Evolutionary conservation across 1,140 invertebrate species (phyloP).

Genomic region (Lepidurus apus): DNA sequence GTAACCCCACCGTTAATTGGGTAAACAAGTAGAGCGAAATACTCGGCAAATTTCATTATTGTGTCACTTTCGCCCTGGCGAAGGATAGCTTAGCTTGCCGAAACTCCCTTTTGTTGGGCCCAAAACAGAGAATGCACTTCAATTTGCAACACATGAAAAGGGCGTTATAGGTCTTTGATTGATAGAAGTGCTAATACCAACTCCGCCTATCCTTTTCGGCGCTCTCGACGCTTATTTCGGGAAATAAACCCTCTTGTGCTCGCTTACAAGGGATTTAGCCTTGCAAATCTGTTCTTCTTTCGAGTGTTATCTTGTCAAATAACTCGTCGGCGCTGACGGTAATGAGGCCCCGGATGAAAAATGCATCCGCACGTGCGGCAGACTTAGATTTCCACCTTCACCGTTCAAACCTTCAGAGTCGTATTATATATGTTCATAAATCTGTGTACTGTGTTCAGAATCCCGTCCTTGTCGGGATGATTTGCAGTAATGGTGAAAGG

Average conservation of each 20-base stretch:
- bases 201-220: background rate
- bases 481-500: slow-evolving; percentile 5
- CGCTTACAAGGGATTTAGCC: background rate
- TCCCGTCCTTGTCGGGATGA: background rate
- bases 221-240: background rate
- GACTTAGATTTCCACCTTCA: background rate
- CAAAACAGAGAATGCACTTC: background rate
- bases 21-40: too few relatives aligned
- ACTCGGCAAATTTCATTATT: background rate
- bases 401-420: background rate
- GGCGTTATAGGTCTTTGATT: slow-evolving; percentile 8
- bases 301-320: slow-evolving; percentile 19
- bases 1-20: too few relatives aligned
- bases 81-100: background rate
- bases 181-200: slow-evolving; percentile 5
- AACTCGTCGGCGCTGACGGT: slow-evolving; percentile 13
- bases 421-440: too few relatives aligned
- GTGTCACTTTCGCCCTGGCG: background rate
- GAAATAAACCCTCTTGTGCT: background rate
- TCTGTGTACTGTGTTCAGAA: too few relatives aligned
- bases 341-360: background rate
- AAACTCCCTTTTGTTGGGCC: background rate
- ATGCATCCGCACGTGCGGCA: slow-evolving; percentile 12
- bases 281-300: slow-evolving; percentile 4
- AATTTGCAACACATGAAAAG: slow-evolving; percentile 15